These are phyloP conservation scores for Misgurnus mizolepis DNA, from an alignment of 2,113 vertebrate genomes.

Conservation along the genomic window DNA sequence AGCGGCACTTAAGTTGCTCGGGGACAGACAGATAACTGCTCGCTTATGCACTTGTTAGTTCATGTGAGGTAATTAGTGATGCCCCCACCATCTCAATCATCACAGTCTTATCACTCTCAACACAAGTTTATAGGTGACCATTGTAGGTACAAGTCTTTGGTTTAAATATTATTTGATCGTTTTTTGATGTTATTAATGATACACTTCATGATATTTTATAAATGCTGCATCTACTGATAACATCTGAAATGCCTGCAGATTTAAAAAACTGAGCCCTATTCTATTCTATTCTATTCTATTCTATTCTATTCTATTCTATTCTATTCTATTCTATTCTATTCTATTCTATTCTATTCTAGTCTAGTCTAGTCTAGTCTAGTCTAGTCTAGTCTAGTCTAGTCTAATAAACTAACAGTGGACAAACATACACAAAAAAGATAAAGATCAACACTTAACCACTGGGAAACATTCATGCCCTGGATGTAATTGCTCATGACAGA, in stretches of 20 bases:
- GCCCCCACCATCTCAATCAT: slow-evolving; percentile 6
- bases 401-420: background rate
- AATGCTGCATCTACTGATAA: slow-evolving; percentile 39
- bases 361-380: no score
- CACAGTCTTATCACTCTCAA: background rate
- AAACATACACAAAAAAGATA: background rate
- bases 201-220: background rate
- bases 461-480: slow-evolving; percentile 36
- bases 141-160: background rate
- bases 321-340: background rate
- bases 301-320: background rate
- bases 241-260: slow-evolving; percentile 37
- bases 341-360: background rate
- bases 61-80: slow-evolving; percentile 50
- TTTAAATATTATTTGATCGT: slow-evolving; percentile 8
- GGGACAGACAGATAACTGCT: slow-evolving; percentile 53
- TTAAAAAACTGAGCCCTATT: no score
- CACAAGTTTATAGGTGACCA: slow-evolving; percentile 1
- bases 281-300: no score
- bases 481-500: slow-evolving; percentile 70
- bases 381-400: background rate
- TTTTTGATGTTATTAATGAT: slow-evolving; percentile 4
- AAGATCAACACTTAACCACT: slow-evolving; percentile 2
- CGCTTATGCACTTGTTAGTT: slow-evolving; percentile 48
- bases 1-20: slow-evolving; percentile 47